Evolutionary conservation across 2,113 vertebrate genomes (phyloP).

Genomic region (Pterocles orientalis): DNA sequence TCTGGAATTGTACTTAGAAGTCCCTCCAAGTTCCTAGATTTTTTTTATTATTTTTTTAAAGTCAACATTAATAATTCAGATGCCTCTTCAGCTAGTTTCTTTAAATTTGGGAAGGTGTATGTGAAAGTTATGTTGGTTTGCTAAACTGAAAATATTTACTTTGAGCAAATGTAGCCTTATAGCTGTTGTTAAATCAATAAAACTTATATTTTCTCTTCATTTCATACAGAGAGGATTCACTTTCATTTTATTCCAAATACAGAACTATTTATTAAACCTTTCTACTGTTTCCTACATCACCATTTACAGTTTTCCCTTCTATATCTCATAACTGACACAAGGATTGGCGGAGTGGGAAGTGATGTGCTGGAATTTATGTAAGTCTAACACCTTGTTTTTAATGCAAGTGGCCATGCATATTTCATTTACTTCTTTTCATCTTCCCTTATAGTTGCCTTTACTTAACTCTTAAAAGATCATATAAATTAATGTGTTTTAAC

Average conservation of each 20-base stretch:
- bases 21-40: neutral
- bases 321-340: neutral
- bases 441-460: neutral
- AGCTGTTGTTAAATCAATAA: neutral
- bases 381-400: neutral
- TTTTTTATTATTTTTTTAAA: neutral
- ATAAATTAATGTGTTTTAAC: conserved; percentile 33
- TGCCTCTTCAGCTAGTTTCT: neutral
- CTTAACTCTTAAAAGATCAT: neutral
- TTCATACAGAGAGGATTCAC: neutral
- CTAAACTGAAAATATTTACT: neutral
- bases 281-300: neutral
- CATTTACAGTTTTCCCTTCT: neutral
- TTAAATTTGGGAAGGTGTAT: neutral
- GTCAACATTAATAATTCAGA: neutral
- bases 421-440: neutral
- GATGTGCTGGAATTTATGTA: neutral
- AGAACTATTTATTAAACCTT: neutral
- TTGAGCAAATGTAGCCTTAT: neutral
- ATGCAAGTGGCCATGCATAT: neutral
- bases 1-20: neutral
- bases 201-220: neutral
- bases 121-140: neutral
- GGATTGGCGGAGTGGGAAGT: accelerated
- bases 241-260: neutral